phyloP scores from a whole-genome alignment of 2,113 vertebrate genomes.

The Tachysurus fulvidraco region DNA sequence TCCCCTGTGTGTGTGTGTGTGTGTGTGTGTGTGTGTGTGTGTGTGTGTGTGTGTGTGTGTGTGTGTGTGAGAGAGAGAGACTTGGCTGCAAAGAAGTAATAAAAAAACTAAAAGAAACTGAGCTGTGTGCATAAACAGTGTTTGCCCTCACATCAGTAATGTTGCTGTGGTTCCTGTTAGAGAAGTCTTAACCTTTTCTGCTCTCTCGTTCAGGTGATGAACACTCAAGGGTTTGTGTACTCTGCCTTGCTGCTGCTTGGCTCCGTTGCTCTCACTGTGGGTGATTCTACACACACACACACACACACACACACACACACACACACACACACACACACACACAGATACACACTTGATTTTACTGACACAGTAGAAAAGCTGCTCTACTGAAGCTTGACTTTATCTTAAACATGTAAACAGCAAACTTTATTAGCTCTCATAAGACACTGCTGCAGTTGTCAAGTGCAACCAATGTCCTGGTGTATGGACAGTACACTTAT shows the following conservation, averaged over 20 bases:
- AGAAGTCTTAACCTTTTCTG: background rate
- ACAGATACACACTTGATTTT: background rate
- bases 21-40: too few relatives aligned
- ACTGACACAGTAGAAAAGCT: background rate
- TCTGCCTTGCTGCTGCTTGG: constrained; percentile 91
- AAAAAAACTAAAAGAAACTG: background rate
- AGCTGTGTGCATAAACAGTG: background rate
- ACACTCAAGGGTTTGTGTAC: constrained; percentile 91
- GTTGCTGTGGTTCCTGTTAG: background rate
- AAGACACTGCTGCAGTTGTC: background rate
- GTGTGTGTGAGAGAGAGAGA: background rate
- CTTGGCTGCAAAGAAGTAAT: background rate
- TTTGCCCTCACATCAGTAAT: background rate
- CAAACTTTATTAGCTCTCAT: background rate
- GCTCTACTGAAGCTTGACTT: background rate
- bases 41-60: too few relatives aligned
- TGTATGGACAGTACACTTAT: background rate
- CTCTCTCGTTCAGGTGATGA: constrained; percentile 80
- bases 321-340: background rate
- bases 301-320: background rate
- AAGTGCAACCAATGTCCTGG: background rate
- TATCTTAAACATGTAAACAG: background rate
- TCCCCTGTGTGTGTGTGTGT: too few relatives aligned
- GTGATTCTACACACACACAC: constrained; percentile 54
- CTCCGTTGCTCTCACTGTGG: constrained; percentile 93